These are phyloP conservation scores for Sebastiscus albofasciatus DNA, from an alignment of 2,797 vertebrate species.

Conservation along the genomic window DNA sequence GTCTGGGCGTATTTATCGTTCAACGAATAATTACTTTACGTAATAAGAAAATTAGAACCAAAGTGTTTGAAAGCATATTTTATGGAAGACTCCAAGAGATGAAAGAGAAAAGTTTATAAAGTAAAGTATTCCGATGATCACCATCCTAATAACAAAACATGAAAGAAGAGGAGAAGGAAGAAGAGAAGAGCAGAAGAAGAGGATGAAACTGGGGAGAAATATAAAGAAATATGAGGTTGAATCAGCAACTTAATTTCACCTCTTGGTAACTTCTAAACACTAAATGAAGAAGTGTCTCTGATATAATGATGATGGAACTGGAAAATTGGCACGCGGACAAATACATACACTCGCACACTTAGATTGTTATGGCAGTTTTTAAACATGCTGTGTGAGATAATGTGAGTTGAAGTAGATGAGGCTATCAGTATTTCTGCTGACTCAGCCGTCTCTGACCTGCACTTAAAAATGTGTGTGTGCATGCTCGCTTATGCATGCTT, in stretches of 20 bases:
- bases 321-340: slow-evolving; percentile 16
- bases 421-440: slow-evolving; percentile 51
- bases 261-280: slow-evolving; percentile 1
- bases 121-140: background rate
- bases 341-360: background rate
- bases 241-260: slow-evolving; percentile 14
- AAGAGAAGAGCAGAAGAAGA: background rate
- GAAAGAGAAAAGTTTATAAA: background rate
- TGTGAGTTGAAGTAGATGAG: slow-evolving; percentile 38
- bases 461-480: slow-evolving; percentile 14
- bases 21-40: background rate
- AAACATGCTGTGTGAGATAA: slow-evolving; percentile 48
- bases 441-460: slow-evolving; percentile 18
- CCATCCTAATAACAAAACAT: background rate
- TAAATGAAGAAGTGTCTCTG: slow-evolving; percentile 5
- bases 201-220: background rate
- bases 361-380: slow-evolving; percentile 47
- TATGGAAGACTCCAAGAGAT: background rate
- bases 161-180: background rate
- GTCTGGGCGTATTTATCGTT: background rate
- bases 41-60: background rate
- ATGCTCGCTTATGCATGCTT: background rate
- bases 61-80: background rate
- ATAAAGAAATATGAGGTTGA: background rate
- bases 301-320: slow-evolving; percentile 12